Conservation (phyloP, 1,140 invertebrate genomes). For the Caenorhabditis remanei region DNA sequence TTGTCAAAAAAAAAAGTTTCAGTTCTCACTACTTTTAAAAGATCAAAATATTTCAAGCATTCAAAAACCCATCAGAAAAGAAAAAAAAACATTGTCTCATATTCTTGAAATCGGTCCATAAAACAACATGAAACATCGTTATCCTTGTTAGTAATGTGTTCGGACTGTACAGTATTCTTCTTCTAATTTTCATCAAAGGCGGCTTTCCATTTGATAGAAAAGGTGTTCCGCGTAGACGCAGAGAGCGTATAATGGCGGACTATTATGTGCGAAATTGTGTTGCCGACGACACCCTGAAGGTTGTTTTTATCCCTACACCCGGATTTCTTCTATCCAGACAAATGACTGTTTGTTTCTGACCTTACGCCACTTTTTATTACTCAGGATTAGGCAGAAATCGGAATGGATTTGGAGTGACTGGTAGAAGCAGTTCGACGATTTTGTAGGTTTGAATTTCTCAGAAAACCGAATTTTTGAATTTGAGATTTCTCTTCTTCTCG, state of each 20-base stretch:
- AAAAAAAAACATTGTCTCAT: not conserved
- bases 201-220: not conserved
- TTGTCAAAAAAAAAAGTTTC: not conserved
- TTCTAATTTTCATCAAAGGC: slow-evolving; percentile 44
- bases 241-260: slow-evolving; percentile 25
- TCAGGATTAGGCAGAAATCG: slow-evolving; percentile 6
- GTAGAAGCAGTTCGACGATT: not conserved
- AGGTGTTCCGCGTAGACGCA: slow-evolving; percentile 17
- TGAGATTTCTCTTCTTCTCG: no score
- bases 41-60: not conserved
- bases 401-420: not conserved
- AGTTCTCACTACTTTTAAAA: not conserved
- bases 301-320: slow-evolving; percentile 6
- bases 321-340: slow-evolving; percentile 12
- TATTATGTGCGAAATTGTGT: slow-evolving; percentile 52
- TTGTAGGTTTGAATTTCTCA: not conserved
- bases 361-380: slow-evolving; percentile 51
- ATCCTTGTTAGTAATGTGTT: slow-evolving; percentile 20
- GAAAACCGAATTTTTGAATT: not conserved
- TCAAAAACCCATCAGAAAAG: not conserved
- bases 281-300: slow-evolving; percentile 41
- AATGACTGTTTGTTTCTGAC: slow-evolving; percentile 47
- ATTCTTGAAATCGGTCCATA: slow-evolving; percentile 16
- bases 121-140: not conserved
- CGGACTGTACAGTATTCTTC: slow-evolving; percentile 14